Evolutionary conservation across 2,888 invertebrate genomes (phyloP), one percentile per base, ranked within the genome.

Genomic region (Phania funesta): DNA sequence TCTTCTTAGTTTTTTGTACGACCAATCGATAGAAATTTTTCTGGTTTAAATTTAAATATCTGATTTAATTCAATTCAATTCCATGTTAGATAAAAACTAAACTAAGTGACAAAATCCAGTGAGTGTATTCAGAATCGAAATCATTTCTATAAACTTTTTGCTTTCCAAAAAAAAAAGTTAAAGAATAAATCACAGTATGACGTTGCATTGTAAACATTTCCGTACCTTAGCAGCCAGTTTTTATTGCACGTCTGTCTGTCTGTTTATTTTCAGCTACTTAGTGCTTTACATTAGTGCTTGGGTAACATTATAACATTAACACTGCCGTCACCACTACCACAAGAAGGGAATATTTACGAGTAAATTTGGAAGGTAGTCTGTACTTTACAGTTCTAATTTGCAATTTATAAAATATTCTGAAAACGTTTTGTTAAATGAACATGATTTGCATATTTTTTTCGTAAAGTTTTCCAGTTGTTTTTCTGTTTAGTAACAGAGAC

Each of bases 371-470:
- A 60, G 65, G 64, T 65, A 71, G 67, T 67, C 64, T 65, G 73
- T 68, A 81, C 76, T 77, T 77, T 73, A 74, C 77, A 77, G 77
- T 81, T 77, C 77, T 77, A 81, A 81, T 81, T 81, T 77, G 77
- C 81, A 84, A 85, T 87, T 88, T 88, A 89, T 89, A 87, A 88
- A 87, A 89, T 88, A 89, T 89, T 89, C 88, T 82, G 84, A 84
- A 86, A 89, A 83, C 88, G 88, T 89, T 88, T 84, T 83, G 88
- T 87, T 88, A 88, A 88, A 87, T 87, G 89, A 87, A 87, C 88
- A 89, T 89, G 89, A 86, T 87, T 88, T 85, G 89, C 87, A 89
- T 81, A 76, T 77, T 54, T 32, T n/a, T 50, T n/a, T 68, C 54
- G 46, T 52, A 41, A 46, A 38, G 62, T 62, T 58, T 32, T 48